Base-by-base conservation (phyloP, 2,797 vertebrate species). In the Cephalopachus bancanus region DNA sequence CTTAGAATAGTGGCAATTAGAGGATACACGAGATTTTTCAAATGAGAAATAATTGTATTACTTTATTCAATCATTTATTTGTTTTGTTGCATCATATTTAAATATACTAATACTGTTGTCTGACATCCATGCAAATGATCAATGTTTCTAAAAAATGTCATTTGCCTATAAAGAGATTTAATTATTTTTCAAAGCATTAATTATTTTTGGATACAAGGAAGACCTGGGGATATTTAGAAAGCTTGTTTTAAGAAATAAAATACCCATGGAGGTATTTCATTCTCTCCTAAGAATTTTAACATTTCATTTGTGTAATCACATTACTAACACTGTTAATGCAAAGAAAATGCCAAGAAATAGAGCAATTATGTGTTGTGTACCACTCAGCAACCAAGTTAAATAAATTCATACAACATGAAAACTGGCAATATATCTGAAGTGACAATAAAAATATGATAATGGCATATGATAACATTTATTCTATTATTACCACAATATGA, bases 141-240 rank as follows among this genome's bases (percentile, higher is more conserved):
- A 53, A 33, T n/a, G 4, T 1, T 91, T 87, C 64, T 37, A 15
- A n/a, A 80, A 71, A 91, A 49, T 79, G 15, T 22, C 30, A 89
- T 44, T 89, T 91, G 28, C 80, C 19, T 94, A 71, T 53, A 53
- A 96, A 94, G 16, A 28, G 8, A 95, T 83, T 91, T 93, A 95
- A 69, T 94, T 93, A 83, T 88, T 93, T 94, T 78, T 91, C 79
- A 65, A 80, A 91, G 14, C 94, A 71, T 93, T 93, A 94, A 87
- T 79, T 85, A 83, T 28, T 90, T 76, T 72, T 65, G 14, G 57
- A 86, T 93, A 37, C 6, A 92, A 7, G 85, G 93, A 64, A 53
- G 57, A 90, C 26, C 49, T 49, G 10, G 24, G 57, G 28, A 76
- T 71, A 85, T 71, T 87, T 78, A 74, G n/a, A 76, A 96, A 62